Base-by-base conservation (phyloP, 2,888 invertebrate species). In the Cephus rjabovi region DNA sequence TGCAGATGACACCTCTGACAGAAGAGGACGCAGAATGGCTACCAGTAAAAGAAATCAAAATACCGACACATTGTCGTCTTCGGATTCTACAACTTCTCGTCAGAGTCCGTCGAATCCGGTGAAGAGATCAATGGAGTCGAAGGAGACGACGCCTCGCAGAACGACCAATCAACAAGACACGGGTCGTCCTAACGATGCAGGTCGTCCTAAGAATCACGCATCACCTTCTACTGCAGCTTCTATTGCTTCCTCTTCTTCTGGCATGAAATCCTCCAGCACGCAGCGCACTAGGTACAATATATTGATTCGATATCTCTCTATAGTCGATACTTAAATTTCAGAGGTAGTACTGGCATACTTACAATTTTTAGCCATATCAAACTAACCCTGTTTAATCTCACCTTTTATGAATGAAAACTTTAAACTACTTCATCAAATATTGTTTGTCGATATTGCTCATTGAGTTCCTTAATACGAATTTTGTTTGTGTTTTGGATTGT, bases 1-100 rank as follows among this genome's bases (percentile, higher is more conserved):
- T 71, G 88, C 89, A 80, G 91, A 91, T 80, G 87, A 92, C 75
- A 83, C 84, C 35, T 85, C 75, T 73, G 85, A 86, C 34, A 83
- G 83, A 77, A 80, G 86, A 74, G 56, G 56, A 56, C 23, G 56
- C 56, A 56, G 82, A 83, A 86, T 85, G 81, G 84, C 85, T 83
- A 83, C 81, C 75, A 77, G 73, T 33, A 87, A 85, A 79, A 82
- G 79, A 84, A 76, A 76, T 79, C 81, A 82, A 79, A 81, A 80
- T 80, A 79, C 82, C 33, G 84, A 82, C 80, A 83, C 77, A 78
- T 83, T 82, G 80, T 77, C 80, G 79, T 82, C 71, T 12, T 77
- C 77, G 69, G 85, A 85, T 75, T 79, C 82, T 78, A 81, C 78
- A 80, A 79, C 80, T 78, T 81, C 81, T 73, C 83, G 82, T 75